Evolutionary conservation across 2,888 invertebrate genomes (phyloP).

Genomic region (Drosophila leonis): DNA sequence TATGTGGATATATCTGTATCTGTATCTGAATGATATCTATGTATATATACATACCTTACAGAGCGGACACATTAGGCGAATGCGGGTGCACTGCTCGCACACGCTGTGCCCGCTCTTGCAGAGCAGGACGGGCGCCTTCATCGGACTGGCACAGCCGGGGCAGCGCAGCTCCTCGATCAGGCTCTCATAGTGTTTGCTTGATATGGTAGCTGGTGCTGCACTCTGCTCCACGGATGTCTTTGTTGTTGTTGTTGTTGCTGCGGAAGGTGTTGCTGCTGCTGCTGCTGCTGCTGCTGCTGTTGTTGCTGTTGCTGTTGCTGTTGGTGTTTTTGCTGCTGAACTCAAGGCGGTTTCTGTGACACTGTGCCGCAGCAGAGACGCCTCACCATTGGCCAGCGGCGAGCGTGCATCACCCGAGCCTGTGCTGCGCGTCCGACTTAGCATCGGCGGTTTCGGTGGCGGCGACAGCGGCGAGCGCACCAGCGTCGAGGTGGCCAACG

Average conservation of each 20-base stretch:
- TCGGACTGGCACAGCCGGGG: slow-evolving; percentile 84
- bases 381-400: slow-evolving; percentile 45
- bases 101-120: slow-evolving; percentile 84
- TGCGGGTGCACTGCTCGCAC: slow-evolving; percentile 83
- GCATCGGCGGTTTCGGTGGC: slow-evolving; percentile 82
- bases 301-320: background rate
- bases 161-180: slow-evolving; percentile 84
- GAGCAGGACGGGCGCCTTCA: slow-evolving; percentile 83
- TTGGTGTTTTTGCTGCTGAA: background rate
- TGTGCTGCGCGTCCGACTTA: slow-evolving; percentile 80
- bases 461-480: slow-evolving; percentile 74
- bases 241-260: background rate
- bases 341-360: slow-evolving; percentile 27
- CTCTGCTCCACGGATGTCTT: slow-evolving; percentile 11
- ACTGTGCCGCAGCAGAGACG: slow-evolving; percentile 38
- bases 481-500: slow-evolving; percentile 35
- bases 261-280: background rate
- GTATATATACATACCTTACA: slow-evolving; percentile 80
- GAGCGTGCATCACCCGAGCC: slow-evolving; percentile 72
- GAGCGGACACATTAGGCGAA: slow-evolving; percentile 82
- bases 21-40: background rate
- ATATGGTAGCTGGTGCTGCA: slow-evolving; percentile 24
- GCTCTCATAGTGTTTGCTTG: slow-evolving; percentile 81
- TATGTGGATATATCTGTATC: background rate
- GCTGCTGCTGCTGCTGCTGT: background rate